These are phyloP conservation scores for Podabrus alpinus DNA, from an alignment of 2,888 invertebrate species.

Conservation along the genomic window DNA sequence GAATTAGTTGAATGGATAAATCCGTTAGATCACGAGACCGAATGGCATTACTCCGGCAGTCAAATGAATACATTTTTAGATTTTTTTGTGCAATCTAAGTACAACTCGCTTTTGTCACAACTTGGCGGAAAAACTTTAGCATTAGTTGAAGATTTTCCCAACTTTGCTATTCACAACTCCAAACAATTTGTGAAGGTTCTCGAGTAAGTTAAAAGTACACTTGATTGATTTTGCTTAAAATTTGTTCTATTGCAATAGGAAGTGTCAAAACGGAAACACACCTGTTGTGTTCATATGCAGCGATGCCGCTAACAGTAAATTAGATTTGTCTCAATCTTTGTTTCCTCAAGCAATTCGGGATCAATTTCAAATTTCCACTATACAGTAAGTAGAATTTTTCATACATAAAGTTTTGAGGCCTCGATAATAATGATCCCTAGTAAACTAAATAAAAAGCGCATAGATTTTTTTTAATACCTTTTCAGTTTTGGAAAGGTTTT, in stretches of 20 bases:
- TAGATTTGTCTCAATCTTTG: conserved; percentile 64
- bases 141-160: conserved; percentile 83
- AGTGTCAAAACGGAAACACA: conserved; percentile 65
- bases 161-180: conserved; percentile 70
- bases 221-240: conserved; percentile 1
- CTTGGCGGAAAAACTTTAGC: conserved; percentile 63
- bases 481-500: too few relatives aligned
- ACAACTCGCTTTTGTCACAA: conserved; percentile 61
- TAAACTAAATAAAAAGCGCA: too few relatives aligned
- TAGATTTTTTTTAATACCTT: too few relatives aligned
- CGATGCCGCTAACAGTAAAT: conserved; percentile 65
- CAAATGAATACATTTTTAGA: conserved; percentile 75
- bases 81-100: conserved; percentile 79
- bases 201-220: conserved; percentile 61
- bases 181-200: conserved; percentile 68
- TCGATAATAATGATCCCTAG: too few relatives aligned
- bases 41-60: conserved; percentile 58
- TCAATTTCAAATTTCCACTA: conserved; percentile 67
- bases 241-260: conserved; percentile 55
- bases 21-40: conserved; percentile 71
- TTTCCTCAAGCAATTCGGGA: conserved; percentile 67
- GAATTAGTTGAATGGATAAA: conserved; percentile 82
- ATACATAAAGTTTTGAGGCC: too few relatives aligned
- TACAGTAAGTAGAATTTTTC: conserved; percentile 60
- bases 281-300: conserved; percentile 74